Percentiles rank a stretch among this genome's conserved stretches.
These are phyloP conservation scores for Caenorhabditis sp. DNA, from an alignment of 2,888 invertebrate species.

Conservation along the genomic window DNA sequence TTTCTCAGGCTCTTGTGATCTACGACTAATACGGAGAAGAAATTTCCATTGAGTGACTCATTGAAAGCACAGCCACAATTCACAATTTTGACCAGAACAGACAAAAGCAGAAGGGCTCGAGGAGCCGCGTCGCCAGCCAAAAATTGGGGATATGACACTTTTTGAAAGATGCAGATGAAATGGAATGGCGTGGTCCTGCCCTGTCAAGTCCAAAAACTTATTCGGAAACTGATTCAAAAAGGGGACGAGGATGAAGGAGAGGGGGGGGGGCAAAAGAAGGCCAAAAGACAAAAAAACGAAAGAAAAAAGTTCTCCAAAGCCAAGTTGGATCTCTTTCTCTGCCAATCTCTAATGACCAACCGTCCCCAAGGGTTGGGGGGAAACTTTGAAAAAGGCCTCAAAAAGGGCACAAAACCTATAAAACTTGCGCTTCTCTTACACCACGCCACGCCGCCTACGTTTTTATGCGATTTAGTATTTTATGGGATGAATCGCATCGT, in stretches of 20 bases:
- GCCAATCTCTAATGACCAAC: slow-evolving; percentile 52
- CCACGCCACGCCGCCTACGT: slow-evolving; percentile 43
- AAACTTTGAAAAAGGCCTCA: slow-evolving; percentile 8
- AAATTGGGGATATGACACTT: slow-evolving; percentile 41
- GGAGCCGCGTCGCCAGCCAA: background rate
- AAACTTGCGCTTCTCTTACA: slow-evolving; percentile 41
- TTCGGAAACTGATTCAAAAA: slow-evolving; percentile 6
- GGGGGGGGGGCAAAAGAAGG: background rate
- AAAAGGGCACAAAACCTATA: slow-evolving; percentile 59
- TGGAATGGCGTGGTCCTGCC: slow-evolving; percentile 47
- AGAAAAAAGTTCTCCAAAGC: slow-evolving; percentile 33
- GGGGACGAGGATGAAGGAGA: no score
- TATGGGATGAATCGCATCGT: slow-evolving; percentile 43
- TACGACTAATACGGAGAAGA: no score
- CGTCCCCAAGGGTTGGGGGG: slow-evolving; percentile 50
- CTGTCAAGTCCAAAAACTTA: slow-evolving; percentile 50
- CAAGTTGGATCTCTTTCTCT: slow-evolving; percentile 7
- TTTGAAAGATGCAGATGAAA: slow-evolving; percentile 22
- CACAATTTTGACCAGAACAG: background rate
- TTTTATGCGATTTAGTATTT: slow-evolving; percentile 63
- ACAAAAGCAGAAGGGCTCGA: no score
- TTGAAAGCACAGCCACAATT: background rate
- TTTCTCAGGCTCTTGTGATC: background rate
- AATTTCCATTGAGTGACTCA: no score
- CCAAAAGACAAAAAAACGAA: slow-evolving; percentile 2